These are phyloP conservation scores for Sitodiplosis mosellana DNA, from an alignment of 1,140 invertebrate genomes.

Conservation along the genomic window DNA sequence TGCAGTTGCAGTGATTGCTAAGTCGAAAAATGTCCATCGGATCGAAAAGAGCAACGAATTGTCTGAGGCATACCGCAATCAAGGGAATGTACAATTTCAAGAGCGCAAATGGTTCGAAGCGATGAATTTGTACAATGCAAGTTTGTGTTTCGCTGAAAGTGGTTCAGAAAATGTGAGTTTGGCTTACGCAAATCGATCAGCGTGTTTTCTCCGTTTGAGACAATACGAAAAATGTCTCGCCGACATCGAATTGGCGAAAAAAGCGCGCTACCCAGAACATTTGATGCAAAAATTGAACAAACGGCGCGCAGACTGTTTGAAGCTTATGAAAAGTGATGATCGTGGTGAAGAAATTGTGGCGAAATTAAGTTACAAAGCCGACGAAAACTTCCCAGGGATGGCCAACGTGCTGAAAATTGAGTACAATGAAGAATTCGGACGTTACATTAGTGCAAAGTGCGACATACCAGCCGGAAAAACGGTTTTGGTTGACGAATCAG, in stretches of 20 bases:
- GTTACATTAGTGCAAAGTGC: background rate
- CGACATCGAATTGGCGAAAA: background rate
- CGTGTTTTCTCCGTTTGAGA: background rate
- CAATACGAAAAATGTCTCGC: background rate
- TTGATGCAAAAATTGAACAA: background rate
- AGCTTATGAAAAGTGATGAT: conserved; percentile 3
- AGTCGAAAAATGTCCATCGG: too few species aligned
- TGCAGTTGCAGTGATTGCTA: background rate
- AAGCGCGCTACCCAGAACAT: background rate
- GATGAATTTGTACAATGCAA: background rate
- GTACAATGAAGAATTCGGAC: background rate
- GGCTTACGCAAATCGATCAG: background rate
- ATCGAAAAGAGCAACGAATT: conserved; percentile 15
- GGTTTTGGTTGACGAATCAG: background rate
- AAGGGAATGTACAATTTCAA: background rate
- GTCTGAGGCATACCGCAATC: background rate
- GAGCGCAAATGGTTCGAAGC: background rate
- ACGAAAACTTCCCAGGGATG: background rate
- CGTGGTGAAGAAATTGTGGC: conserved; percentile 2
- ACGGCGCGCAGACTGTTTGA: background rate
- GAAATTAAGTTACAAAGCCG: background rate
- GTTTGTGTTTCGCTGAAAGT: background rate
- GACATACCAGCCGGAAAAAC: background rate
- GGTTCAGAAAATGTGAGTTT: background rate
- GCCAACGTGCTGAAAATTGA: background rate